Conservation (phyloP, 2,888 invertebrate species). For the Pollenia griseotomentosa region DNA sequence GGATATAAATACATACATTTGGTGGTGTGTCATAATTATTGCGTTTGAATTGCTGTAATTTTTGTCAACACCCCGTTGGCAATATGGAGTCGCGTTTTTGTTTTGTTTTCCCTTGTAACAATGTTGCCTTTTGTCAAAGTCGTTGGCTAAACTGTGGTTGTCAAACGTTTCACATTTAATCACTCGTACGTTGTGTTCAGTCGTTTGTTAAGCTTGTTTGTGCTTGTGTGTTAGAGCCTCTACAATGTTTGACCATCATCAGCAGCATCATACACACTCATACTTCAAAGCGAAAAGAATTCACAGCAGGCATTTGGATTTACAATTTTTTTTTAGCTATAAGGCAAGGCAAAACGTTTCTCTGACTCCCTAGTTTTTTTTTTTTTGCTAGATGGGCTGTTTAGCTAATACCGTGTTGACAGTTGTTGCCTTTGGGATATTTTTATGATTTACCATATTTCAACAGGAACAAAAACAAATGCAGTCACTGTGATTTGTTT, state of each 20-base stretch:
- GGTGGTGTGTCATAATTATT: constrained; percentile 74
- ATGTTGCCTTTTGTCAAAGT: constrained; percentile 60
- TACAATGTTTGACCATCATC: constrained; percentile 60
- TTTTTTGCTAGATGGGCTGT: constrained; percentile 9
- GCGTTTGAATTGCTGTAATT: constrained; percentile 74
- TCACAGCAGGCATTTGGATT: constrained; percentile 65
- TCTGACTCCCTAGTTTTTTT: constrained; percentile 4
- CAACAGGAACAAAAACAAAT: constrained; percentile 13
- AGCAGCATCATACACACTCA: neutral
- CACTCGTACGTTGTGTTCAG: constrained; percentile 33
- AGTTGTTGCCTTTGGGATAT: constrained; percentile 65
- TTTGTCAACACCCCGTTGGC: constrained; percentile 75
- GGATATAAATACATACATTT: neutral
- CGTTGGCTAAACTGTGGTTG: constrained; percentile 54
- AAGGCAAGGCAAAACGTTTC: neutral
- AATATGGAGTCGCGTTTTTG: constrained; percentile 6
- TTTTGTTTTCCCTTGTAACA: constrained; percentile 6
- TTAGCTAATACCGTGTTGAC: constrained; percentile 71
- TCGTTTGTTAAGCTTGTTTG: constrained; percentile 26
- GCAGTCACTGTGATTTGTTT: constrained; percentile 19
- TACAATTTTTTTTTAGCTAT: neutral
- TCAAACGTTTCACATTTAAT: constrained; percentile 66
- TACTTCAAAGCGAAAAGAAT: neutral
- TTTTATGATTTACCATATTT: constrained; percentile 66
- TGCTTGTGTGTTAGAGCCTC: constrained; percentile 16